These are phyloP conservation scores for Ciconia boyciana DNA, from an alignment of 2,113 vertebrate genomes.

Conservation along the genomic window DNA sequence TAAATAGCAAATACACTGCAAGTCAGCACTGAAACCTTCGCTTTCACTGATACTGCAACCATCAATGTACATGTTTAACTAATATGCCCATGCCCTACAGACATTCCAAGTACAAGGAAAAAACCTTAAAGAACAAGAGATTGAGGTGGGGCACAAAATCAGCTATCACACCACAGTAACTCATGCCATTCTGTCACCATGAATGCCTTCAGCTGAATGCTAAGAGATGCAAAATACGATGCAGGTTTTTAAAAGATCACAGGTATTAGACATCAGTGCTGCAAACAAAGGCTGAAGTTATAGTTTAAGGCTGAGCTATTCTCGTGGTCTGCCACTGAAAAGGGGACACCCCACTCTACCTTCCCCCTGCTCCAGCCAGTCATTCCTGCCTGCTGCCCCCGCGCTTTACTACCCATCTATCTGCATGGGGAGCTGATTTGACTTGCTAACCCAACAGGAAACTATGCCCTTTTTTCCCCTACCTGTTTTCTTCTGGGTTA, in stretches of 20 bases:
- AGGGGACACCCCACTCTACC: neutral
- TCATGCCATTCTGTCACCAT: neutral
- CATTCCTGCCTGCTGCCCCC: neutral
- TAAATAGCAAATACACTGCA: neutral
- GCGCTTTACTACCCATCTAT: neutral
- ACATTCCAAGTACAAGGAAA: neutral
- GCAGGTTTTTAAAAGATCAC: neutral
- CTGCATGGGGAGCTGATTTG: neutral
- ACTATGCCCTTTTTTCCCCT: rapidly evolving
- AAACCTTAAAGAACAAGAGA: neutral
- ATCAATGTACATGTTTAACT: neutral
- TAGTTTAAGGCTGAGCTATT: neutral
- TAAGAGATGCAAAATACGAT: neutral
- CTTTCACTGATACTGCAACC: neutral
- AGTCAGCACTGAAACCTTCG: conserved; percentile 30
- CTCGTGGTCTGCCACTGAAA: rapidly evolving
- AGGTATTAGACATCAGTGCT: neutral
- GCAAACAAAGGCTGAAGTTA: neutral
- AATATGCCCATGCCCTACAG: neutral
- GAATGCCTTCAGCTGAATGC: neutral
- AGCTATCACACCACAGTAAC: neutral
- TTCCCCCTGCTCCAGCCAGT: neutral
- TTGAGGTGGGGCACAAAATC: neutral
- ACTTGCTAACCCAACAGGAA: neutral
- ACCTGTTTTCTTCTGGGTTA: neutral